Conservation (phyloP, 2,113 vertebrate species). For the Heterotis niloticus region DNA sequence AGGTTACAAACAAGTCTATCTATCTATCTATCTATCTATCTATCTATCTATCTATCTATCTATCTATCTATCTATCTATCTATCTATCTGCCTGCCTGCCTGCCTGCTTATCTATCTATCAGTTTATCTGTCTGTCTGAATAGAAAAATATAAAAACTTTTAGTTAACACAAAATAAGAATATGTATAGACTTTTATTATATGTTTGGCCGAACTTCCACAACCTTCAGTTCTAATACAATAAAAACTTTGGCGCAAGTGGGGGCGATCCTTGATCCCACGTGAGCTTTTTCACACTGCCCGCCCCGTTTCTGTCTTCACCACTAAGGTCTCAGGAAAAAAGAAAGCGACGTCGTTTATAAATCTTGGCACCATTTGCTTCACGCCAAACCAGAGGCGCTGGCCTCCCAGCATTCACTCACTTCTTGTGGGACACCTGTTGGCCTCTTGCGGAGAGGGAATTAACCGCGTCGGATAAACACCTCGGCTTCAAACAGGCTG, state of each 20-base stretch:
- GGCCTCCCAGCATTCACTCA: constrained; percentile 15
- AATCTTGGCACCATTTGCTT: constrained; percentile 9
- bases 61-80: no score
- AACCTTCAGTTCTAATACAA: background rate
- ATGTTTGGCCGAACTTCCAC: constrained; percentile 27
- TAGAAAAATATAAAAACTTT: no score
- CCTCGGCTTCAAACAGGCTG: constrained; percentile 17
- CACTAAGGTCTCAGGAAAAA: constrained; percentile 38
- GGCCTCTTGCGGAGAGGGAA: constrained; percentile 1
- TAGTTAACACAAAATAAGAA: no score
- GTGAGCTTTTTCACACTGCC: background rate
- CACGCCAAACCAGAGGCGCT: background rate
- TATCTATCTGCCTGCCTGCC: no score
- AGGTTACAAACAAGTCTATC: no score
- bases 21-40: no score
- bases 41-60: no score
- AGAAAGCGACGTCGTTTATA: constrained; percentile 31
- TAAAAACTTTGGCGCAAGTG: background rate
- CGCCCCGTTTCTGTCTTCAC: constrained; percentile 26
- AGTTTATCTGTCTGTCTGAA: no score
- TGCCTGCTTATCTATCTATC: no score
- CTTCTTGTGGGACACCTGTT: constrained; percentile 24
- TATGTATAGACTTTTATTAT: no score
- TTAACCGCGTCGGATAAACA: constrained; percentile 21
- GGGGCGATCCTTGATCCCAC: no score